Percentiles rank a stretch among this genome's conserved stretches.
These are phyloP conservation scores for Drosophila kokeensis DNA, from an alignment of 2,888 invertebrate species.

Conservation along the genomic window DNA sequence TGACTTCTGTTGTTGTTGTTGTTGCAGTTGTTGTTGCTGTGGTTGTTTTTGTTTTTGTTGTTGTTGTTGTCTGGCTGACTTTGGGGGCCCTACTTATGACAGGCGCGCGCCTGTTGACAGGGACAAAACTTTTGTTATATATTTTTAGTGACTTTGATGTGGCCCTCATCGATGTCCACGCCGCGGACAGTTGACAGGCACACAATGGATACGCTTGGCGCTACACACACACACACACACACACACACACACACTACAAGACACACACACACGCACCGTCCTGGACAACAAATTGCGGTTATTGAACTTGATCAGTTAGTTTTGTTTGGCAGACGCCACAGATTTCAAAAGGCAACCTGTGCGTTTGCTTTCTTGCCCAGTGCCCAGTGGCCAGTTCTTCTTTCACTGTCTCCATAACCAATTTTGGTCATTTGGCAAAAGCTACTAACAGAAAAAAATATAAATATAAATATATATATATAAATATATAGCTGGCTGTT, in stretches of 20 bases:
- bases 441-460: conserved; percentile 16
- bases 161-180: conserved; percentile 76
- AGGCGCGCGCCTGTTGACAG: conserved; percentile 72
- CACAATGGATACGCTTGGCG: conserved; percentile 73
- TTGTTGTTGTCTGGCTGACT: conserved; percentile 22
- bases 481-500: neutral
- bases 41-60: conserved; percentile 30
- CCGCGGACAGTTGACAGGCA: conserved; percentile 75
- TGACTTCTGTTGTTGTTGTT: conserved; percentile 20
- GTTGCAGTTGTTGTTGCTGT: conserved; percentile 2
- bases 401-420: conserved; percentile 48
- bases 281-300: conserved; percentile 75
- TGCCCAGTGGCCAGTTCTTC: conserved; percentile 5
- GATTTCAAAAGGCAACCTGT: conserved; percentile 41
- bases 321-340: conserved; percentile 48
- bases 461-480: neutral
- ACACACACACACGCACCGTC: conserved; percentile 20
- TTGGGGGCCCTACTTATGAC: conserved; percentile 72
- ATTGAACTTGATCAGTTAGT: conserved; percentile 64
- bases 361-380: conserved; percentile 11
- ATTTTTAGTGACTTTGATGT: conserved; percentile 78
- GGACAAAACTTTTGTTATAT: conserved; percentile 71
- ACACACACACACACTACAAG: neutral
- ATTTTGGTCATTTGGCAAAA: conserved; percentile 70
- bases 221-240: conserved; percentile 52